Evolutionary conservation across 2,113 vertebrate species (phyloP), one percentile per base, ranked within the genome.

Genomic region (Bos indicus): DNA sequence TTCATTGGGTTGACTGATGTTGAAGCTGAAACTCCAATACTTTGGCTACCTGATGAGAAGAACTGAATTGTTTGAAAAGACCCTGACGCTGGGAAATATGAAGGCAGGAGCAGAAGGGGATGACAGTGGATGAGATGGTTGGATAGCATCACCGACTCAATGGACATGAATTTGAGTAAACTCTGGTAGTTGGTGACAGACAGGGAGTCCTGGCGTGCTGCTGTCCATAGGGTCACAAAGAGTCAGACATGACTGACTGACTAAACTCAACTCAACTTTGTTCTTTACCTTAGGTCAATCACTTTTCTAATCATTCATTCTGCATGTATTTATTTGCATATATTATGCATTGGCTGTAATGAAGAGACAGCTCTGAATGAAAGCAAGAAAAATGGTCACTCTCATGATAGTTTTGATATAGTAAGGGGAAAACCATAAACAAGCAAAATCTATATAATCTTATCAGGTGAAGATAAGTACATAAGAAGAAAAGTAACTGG

Each of bases 401-500:
- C 9, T 67, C 14, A 19, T 48, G 10, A 54, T 92, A 26, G 6
- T 67, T 52, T n/a, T 40, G 10, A 33, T 64, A 16, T 54, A 64
- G 26, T 9, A 11, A 16, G 12, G 33, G 46, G 9, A 16, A 17
- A 28, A 33, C 5, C 90, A 90, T 11, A 36, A 87, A 86, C 6
- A 62, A 62, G 80, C 13, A 43, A 86, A 77, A 87, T 88, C 33
- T 59, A 59, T 57, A 12, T 14, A 57, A 33, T 51, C 30, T 40
- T 40, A 26, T 56, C 51, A 77, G 43, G 13, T 23, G 46, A 43
- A 91, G 83, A 15, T n/a, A 93, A 86, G 33, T 62, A 28, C 7
- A 19, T 64, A 62, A 59, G 33, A 91, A 92, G 26, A 92, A 92
- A 92, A 94, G 62, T 30, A 90, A 46, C 51, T 28, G 28, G 15